A percentile compares a stretch with the other conserved stretches of the same genome.
Conservation (phyloP, 2,888 invertebrate species). For the Tachina fera region DNA sequence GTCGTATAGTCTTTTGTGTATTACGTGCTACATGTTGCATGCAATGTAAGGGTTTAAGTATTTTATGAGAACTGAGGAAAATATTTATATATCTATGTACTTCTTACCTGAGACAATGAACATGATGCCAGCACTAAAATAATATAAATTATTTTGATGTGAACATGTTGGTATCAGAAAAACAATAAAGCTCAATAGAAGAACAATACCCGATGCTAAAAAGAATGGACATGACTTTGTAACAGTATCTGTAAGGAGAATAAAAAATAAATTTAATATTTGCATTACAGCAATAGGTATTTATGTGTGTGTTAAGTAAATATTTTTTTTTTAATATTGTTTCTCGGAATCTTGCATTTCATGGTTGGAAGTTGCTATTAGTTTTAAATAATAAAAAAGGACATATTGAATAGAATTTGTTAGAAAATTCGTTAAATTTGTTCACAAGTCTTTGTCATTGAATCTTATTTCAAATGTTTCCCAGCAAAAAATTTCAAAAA, state of each 20-base stretch:
- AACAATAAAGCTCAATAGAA: constrained; percentile 91
- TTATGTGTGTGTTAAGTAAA: neutral
- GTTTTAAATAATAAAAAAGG: too few relatives aligned
- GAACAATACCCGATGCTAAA: constrained; percentile 89
- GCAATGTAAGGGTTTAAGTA: neutral
- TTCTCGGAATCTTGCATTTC: too few relatives aligned
- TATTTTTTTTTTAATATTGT: neutral
- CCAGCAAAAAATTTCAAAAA: too few relatives aligned
- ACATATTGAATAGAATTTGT: too few relatives aligned
- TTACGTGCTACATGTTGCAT: neutral
- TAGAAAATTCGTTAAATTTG: too few relatives aligned
- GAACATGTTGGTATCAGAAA: constrained; percentile 90
- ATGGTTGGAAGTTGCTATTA: too few relatives aligned
- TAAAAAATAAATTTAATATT: neutral
- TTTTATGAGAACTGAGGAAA: neutral
- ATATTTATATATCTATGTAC: neutral
- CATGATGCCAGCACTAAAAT: constrained; percentile 93
- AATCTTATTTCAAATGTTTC: too few relatives aligned
- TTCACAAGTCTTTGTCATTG: too few relatives aligned
- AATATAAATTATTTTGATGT: constrained; percentile 89
- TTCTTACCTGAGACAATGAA: constrained; percentile 93
- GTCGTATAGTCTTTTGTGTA: neutral
- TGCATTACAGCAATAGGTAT: neutral
- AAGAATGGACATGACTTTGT: constrained; percentile 93
- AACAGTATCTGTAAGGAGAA: constrained; percentile 89